Percentiles rank a stretch among this genome's conserved stretches.
Evolutionary conservation across 2,888 invertebrate species (phyloP).

Genomic region (Cyclophora albipunctata): DNA sequence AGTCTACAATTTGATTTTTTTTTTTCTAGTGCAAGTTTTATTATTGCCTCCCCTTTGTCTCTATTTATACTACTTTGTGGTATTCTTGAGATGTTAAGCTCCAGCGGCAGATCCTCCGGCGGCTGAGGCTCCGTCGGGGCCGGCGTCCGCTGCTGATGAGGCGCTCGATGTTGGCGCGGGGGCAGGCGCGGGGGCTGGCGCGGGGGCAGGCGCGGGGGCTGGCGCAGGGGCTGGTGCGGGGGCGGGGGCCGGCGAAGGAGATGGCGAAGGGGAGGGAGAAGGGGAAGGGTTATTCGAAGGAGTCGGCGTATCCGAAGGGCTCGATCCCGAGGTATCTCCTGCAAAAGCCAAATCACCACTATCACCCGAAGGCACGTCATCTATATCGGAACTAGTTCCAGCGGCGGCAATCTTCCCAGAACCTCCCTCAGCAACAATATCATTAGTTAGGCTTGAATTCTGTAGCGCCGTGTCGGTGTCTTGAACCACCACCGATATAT

Average conservation of each 20-base stretch:
- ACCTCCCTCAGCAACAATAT: constrained; percentile 4
- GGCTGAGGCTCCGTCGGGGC: neutral
- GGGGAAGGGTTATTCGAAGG: neutral
- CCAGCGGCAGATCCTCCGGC: no score
- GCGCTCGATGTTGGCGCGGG: neutral
- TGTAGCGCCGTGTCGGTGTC: neutral
- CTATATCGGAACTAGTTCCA: constrained; percentile 2
- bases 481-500: constrained; percentile 5
- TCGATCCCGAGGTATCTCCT: constrained; percentile 2
- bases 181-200: neutral
- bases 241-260: neutral
- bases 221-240: neutral
- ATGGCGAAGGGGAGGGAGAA: neutral
- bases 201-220: neutral
- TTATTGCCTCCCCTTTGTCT: no score
- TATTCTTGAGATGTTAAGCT: no score
- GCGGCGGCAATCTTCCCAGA: constrained; percentile 5
- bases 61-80: no score
- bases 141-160: neutral
- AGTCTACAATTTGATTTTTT: no score
- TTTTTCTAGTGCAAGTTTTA: no score
- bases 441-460: constrained; percentile 4
- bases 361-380: constrained; percentile 1
- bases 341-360: constrained; percentile 7
- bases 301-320: neutral